Base-by-base conservation (phyloP, 2,797 vertebrate species). In the Alectoris magna region DNA sequence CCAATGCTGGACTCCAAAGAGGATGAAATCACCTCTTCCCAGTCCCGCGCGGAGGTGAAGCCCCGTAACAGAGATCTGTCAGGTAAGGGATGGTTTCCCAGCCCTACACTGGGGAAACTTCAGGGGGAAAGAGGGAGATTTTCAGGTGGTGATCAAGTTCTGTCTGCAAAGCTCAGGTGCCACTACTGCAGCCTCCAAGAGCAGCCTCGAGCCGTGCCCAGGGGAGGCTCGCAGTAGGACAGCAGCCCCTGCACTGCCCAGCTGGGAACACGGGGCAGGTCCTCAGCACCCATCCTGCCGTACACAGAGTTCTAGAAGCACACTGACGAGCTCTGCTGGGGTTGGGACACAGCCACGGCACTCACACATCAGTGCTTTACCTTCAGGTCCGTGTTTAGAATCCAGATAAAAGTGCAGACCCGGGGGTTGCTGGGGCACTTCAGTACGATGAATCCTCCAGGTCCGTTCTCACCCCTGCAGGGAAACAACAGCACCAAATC, bases 331-430 rank as follows among this genome's bases (percentile, higher is more conserved):
- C 62, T 41, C 55, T 16, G 51, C 80, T 11, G 77, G 70, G 55
- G 19, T 7, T 4, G 0, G 73, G 59, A 34, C 14, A 2, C 6
- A 6, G 41, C 36, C 0, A 0, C 38, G 17, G 74, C 39, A 9
- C 26, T 41, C 11, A 1, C 1, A 16, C 69, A 12, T 12, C 56
- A 34, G 5, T 10, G 0, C 46, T 69, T 97, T 96, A 99, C 99
- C 99, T 99, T 99, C 38, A 99, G 97, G 94, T 99, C 99, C 4
- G 99, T 99, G 97, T 99, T 99, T 76, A 99, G 98, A 73, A 99
- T 98, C 99, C 99, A 99, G 96, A 99, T 96, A 94, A 99, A 99
- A 43, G 99, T 99, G 97, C 99, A 99, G 86, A 99, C 96, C 14
- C 98, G 98, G 23, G 98, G 98, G 93, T 99, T 99, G 63, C 97